Evolutionary conservation across 2,888 invertebrate genomes (phyloP).

Genomic region (Chalcis sispes): DNA sequence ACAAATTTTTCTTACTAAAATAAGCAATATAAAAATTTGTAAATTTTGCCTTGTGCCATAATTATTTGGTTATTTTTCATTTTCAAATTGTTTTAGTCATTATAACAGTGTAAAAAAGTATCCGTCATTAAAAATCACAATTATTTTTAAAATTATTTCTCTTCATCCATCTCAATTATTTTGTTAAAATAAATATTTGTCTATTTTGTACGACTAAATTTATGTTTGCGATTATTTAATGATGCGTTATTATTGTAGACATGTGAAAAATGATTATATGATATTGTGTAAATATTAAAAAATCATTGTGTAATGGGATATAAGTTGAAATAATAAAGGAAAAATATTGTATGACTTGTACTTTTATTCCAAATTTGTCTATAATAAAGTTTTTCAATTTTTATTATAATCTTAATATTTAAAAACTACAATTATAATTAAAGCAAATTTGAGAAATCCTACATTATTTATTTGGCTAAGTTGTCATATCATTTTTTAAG

Average conservation of each 20-base stretch:
- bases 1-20: conserved; percentile 20
- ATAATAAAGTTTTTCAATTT: conserved; percentile 18
- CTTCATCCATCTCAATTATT: conserved; percentile 1
- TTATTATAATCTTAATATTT: neutral
- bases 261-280: conserved; percentile 41
- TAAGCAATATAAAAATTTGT: conserved; percentile 48
- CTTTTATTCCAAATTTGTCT: conserved; percentile 38
- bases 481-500: conserved; percentile 58
- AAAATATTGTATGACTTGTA: conserved; percentile 25
- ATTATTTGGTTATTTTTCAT: conserved; percentile 20
- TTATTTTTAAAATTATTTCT: neutral
- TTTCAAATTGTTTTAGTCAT: conserved; percentile 26
- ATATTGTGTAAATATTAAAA: conserved; percentile 53
- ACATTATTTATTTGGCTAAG: conserved; percentile 42
- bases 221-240: conserved; percentile 35
- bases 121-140: conserved; percentile 11
- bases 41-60: conserved; percentile 55
- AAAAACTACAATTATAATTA: conserved; percentile 18
- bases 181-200: conserved; percentile 25
- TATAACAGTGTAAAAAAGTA: conserved; percentile 35
- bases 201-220: conserved; percentile 31
- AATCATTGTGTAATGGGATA: conserved; percentile 50
- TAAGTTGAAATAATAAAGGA: conserved; percentile 49
- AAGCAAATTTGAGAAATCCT: conserved; percentile 39
- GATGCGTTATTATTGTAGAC: conserved; percentile 13